These are phyloP conservation scores for Coremacera marginata DNA, from an alignment of 2,888 invertebrate genomes.

Conservation along the genomic window DNA sequence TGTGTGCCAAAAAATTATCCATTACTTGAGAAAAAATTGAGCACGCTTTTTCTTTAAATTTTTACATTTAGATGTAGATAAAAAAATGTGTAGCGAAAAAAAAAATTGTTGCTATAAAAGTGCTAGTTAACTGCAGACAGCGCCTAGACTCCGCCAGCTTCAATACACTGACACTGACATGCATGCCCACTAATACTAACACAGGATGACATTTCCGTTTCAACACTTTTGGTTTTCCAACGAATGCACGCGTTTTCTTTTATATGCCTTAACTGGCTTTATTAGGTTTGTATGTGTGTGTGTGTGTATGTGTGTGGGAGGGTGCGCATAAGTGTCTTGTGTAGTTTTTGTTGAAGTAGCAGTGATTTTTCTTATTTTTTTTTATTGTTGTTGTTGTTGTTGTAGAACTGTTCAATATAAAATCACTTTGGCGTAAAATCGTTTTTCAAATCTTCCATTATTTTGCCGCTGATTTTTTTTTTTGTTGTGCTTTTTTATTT, in stretches of 20 bases:
- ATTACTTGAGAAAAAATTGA: not conserved
- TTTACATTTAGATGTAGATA: not conserved
- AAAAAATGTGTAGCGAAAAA: not conserved
- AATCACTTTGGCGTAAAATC: constrained; percentile 33
- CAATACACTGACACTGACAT: not conserved
- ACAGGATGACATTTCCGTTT: constrained; percentile 27
- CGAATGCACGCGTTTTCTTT: not conserved
- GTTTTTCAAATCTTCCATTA: constrained; percentile 11
- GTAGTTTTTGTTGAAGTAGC: not conserved
- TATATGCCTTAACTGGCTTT: not conserved
- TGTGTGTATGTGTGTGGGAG: not conserved
- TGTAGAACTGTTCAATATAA: constrained; percentile 14
- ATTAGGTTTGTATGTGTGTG: not conserved
- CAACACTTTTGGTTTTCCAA: constrained; percentile 32
- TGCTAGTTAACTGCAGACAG: too few species aligned
- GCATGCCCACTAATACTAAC: constrained; percentile 13
- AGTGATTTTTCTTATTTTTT: not conserved
- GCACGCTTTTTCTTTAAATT: not conserved
- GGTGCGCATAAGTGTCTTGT: not conserved
- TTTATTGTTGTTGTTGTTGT: not conserved
- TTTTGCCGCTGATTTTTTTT: not conserved
- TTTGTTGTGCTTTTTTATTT: not conserved
- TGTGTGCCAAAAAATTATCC: constrained; percentile 6
- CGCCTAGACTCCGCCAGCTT: not conserved
- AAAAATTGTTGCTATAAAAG: constrained; percentile 1